Conservation (phyloP, 2,888 invertebrate species). For the Arctia plantaginis region DNA sequence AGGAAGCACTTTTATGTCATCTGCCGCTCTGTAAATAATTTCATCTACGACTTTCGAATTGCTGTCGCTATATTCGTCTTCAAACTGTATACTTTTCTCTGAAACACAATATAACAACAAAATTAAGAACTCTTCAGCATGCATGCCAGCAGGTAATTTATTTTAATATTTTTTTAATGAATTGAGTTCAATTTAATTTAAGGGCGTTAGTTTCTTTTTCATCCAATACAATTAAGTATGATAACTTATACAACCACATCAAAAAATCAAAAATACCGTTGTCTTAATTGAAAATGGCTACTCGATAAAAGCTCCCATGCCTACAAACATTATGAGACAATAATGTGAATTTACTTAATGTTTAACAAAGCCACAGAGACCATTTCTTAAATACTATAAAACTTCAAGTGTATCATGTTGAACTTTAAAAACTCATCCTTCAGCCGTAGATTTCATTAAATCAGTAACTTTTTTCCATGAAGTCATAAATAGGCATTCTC, state of each 20-base stretch:
- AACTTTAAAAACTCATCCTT: slow-evolving; percentile 4
- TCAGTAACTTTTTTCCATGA: slow-evolving; percentile 17
- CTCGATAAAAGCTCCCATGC: not conserved
- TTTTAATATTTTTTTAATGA: not conserved
- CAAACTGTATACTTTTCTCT: slow-evolving; percentile 66
- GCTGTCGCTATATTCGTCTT: slow-evolving; percentile 48
- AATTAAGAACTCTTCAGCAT: not conserved
- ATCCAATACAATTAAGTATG: no score
- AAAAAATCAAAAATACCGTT: not conserved
- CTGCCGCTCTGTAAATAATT: slow-evolving; percentile 53
- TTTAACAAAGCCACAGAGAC: not conserved
- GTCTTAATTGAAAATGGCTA: not conserved
- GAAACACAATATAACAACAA: slow-evolving; percentile 43
- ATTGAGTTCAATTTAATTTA: not conserved
- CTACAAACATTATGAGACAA: not conserved
- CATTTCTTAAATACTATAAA: not conserved
- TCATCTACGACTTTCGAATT: slow-evolving; percentile 43
- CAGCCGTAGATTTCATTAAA: not conserved
- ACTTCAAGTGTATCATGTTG: not conserved
- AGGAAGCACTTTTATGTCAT: slow-evolving; percentile 71
- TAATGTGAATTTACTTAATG: not conserved
- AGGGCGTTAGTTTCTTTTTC: no score
- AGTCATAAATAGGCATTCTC: slow-evolving; percentile 15
- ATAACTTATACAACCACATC: no score
- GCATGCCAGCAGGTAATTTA: not conserved